Percentiles rank a stretch among this genome's conserved stretches.
These are phyloP conservation scores for Thamnaconus septentrionalis DNA, from an alignment of 2,113 vertebrate genomes.

Conservation along the genomic window DNA sequence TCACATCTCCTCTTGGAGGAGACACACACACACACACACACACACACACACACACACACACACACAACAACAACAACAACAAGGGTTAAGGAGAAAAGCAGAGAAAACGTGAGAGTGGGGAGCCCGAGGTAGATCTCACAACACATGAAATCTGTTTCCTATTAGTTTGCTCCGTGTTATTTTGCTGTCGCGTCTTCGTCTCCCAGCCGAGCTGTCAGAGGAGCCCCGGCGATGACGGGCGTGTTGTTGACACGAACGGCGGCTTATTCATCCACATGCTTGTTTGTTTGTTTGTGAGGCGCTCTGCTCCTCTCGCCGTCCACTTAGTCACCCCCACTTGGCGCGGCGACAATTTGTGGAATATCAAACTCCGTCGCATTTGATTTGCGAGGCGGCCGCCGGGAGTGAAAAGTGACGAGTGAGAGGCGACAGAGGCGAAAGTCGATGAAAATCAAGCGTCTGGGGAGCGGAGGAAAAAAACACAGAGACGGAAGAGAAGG, in stretches of 20 bases:
- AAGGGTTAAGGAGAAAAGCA: constrained; percentile 3
- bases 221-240: constrained; percentile 28
- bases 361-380: constrained; percentile 36
- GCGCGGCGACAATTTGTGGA: constrained; percentile 21
- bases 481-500: background rate
- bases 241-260: constrained; percentile 39
- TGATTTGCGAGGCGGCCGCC: constrained; percentile 11
- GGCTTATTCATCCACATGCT: constrained; percentile 46
- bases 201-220: constrained; percentile 29
- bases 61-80: constrained; percentile 13
- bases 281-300: constrained; percentile 41
- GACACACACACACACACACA: too few relatives aligned
- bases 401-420: background rate
- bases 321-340: constrained; percentile 22
- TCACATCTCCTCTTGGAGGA: constrained; percentile 7
- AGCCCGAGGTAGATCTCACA: constrained; percentile 19
- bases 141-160: constrained; percentile 17
- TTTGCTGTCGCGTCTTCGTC: constrained; percentile 33
- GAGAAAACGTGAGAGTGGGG: constrained; percentile 4
- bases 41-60: too few relatives aligned
- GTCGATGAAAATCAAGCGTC: constrained; percentile 9
- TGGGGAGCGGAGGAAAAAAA: constrained; percentile 1
- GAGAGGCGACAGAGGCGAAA: constrained; percentile 23
- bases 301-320: constrained; percentile 1
- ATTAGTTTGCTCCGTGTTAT: constrained; percentile 47